phyloP scores from a whole-genome alignment of 2,888 invertebrate species.

The Apamea anceps region DNA sequence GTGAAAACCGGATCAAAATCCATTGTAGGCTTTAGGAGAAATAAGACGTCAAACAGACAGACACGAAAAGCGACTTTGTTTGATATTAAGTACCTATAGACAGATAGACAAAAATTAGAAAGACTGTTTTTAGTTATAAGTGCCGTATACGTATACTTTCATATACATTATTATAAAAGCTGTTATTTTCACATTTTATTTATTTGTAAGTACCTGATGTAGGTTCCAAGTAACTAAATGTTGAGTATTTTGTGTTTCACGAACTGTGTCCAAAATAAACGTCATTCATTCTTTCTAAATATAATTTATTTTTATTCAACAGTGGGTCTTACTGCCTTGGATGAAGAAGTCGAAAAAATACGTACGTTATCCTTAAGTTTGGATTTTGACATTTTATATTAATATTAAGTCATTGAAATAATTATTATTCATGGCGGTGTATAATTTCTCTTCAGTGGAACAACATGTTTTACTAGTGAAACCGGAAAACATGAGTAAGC shows the following conservation, averaged over 20 bases:
- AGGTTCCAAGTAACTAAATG: too few species aligned
- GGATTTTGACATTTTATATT: not conserved
- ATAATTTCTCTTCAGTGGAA: constrained; percentile 71
- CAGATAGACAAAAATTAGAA: too few species aligned
- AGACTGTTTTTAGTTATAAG: too few species aligned
- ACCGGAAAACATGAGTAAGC: constrained; percentile 63
- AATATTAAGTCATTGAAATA: not conserved
- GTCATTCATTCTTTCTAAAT: not conserved
- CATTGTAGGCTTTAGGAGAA: not conserved
- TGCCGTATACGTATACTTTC: not conserved
- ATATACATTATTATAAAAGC: not conserved
- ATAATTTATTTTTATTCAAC: constrained; percentile 18
- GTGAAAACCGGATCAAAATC: not conserved
- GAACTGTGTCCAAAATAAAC: not conserved
- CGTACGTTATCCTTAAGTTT: constrained; percentile 69
- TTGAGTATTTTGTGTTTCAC: too few species aligned
- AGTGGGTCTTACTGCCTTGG: constrained; percentile 76
- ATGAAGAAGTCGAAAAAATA: constrained; percentile 84
- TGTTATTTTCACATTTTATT: not conserved
- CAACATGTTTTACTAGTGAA: constrained; percentile 62
- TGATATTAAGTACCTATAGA: not conserved
- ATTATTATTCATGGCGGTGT: not conserved
- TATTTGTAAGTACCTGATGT: too few species aligned
- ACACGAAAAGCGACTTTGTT: not conserved
- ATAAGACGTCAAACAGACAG: not conserved